A percentile compares a stretch with the other conserved stretches of the same genome.
Evolutionary conservation across 92 coral and sea anemone species (phyloP).

Genomic region (Umimayanthus chanpuru): DNA sequence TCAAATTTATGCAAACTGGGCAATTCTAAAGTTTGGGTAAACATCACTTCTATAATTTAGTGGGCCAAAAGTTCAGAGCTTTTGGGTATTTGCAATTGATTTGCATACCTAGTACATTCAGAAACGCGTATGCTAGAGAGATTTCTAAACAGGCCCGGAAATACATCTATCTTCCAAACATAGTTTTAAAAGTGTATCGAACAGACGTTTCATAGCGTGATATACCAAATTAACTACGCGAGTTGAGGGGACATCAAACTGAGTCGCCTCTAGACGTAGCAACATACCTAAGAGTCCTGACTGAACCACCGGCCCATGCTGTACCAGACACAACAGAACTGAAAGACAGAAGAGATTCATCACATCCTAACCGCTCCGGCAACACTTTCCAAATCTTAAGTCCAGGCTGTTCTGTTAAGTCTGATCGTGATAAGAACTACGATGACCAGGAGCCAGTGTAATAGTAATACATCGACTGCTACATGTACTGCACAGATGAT

Average conservation of each 20-base stretch:
- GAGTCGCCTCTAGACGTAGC: background rate
- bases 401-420: background rate
- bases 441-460: background rate
- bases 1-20: no score
- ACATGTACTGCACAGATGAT: background rate
- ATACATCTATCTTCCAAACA: background rate
- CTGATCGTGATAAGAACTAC: background rate
- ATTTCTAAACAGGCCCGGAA: background rate
- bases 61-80: no score
- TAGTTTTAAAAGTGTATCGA: background rate
- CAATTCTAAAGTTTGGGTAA: no score
- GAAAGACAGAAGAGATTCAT: background rate
- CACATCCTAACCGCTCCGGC: background rate
- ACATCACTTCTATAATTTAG: no score
- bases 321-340: background rate
- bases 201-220: background rate
- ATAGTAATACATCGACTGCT: no score
- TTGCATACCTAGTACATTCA: no score
- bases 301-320: background rate
- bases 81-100: no score
- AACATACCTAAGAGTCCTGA: background rate
- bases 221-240: background rate
- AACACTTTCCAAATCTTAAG: background rate
- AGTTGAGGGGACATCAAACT: no score
- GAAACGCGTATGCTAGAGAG: background rate